A percentile compares a stretch with the other conserved stretches of the same genome.
These are phyloP conservation scores for Euphonia xanthogaster DNA, from an alignment of 2,797 vertebrate species.

Conservation along the genomic window DNA sequence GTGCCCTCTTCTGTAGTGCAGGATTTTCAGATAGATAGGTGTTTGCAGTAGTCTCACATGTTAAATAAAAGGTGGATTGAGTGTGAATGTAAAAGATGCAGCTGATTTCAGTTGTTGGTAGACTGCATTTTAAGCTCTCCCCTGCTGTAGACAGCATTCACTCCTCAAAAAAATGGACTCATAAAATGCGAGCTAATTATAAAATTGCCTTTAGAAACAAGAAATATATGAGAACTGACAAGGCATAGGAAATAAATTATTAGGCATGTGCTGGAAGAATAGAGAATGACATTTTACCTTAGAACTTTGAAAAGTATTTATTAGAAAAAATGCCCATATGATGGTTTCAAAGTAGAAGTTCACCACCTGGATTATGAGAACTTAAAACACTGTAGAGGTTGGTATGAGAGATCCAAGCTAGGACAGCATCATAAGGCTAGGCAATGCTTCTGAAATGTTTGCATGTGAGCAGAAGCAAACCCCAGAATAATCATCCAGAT, in stretches of 20 bases:
- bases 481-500: background rate
- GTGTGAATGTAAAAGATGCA: background rate
- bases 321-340: background rate
- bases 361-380: background rate
- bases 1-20: background rate
- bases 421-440: background rate
- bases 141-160: background rate
- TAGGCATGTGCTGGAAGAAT: background rate
- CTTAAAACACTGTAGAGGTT: background rate
- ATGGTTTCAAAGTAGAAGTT: background rate
- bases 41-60: background rate
- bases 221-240: background rate
- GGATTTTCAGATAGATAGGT: background rate
- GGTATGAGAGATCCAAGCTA: background rate
- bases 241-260: background rate
- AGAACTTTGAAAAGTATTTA: background rate
- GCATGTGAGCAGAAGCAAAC: background rate
- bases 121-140: background rate
- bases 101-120: background rate
- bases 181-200: background rate
- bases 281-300: background rate
- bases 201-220: background rate
- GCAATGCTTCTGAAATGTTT: background rate
- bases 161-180: background rate
- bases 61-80: background rate